Evolutionary conservation across 2,888 invertebrate species (phyloP), one percentile per base, ranked within the genome.

Genomic region (Hofmannophila pseudospretella): DNA sequence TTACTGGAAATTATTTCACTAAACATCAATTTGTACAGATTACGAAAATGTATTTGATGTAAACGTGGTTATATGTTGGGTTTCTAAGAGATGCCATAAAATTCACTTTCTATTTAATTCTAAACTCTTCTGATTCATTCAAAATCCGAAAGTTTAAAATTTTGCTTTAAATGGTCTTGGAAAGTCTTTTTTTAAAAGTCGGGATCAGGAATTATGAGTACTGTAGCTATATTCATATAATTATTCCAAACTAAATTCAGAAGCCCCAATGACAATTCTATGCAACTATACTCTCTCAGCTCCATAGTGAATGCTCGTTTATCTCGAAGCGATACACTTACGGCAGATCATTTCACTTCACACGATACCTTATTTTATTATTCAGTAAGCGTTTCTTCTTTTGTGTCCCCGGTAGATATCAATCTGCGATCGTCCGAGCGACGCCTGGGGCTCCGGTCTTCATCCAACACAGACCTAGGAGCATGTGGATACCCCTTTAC

Each of bases 311-410:
- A 74, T 4, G 32, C 19, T 22, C 32, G 32, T 20, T 11, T 71
- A 70, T 68, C 63, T 70, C 57, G 50, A 60, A 55, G 60, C 65
- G 67, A 71, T 73, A 76, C 66, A 69, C 73, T 75, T 72, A 70
- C 68, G 60, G 67, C 68, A 63, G 66, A 70, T 70, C 63, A 71
- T 73, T 75, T 77, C 68, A 75, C 71, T 73, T 73, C 65, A 58
- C 58, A 54, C 60, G 64, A 67, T 67, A 59, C 58, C 54, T 70
- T 74, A 77, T 77, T 79, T 70, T 74, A 77, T 77, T 79, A 81
- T 81, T 80, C 79, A 73, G 64, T 63, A 58, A 67, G 57, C 69
- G 74, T 76, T 72, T 64, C 59, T 68, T 72, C 75, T 80, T 81
- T 78, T 76, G 74, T 79, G 68, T 72, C 3, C 65, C 67, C 58